Conservation (phyloP, 2,113 vertebrate species). For the Phalacrocorax aristotelis region DNA sequence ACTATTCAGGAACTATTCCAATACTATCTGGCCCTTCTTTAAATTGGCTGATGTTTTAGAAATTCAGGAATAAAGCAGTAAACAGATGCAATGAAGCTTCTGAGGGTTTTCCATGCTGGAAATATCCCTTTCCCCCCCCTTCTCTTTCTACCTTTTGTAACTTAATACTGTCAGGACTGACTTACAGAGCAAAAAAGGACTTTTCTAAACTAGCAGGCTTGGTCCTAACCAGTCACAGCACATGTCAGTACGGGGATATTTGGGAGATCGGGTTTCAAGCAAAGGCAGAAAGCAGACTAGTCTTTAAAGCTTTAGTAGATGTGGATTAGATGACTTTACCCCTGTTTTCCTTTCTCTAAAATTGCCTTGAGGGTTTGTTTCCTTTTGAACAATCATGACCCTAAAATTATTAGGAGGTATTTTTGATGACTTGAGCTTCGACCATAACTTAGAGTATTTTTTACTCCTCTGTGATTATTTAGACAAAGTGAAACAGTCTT, state of each 20-base stretch:
- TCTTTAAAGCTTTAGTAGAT: not conserved
- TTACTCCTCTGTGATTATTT: not conserved
- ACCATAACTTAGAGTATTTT: not conserved
- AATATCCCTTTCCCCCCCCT: fast-evolving
- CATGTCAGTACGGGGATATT: not conserved
- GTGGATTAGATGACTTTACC: not conserved
- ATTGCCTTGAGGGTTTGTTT: not conserved
- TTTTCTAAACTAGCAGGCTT: not conserved
- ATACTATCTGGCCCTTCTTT: not conserved
- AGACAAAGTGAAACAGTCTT: not conserved
- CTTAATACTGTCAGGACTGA: not conserved
- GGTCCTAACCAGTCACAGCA: not conserved
- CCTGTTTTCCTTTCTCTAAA: not conserved
- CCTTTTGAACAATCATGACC: not conserved
- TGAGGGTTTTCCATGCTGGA: not conserved
- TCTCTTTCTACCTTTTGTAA: not conserved
- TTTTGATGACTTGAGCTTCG: not conserved
- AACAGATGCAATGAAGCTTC: not conserved
- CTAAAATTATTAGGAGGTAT: not conserved
- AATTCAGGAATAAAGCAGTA: not conserved
- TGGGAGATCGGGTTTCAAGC: not conserved
- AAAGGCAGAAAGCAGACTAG: not conserved
- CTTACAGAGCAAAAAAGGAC: not conserved
- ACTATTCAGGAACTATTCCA: constrained; percentile 26
- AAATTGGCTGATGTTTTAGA: not conserved